Evolutionary conservation across 2,888 invertebrate genomes (phyloP).

Genomic region (Spilarctia lutea): DNA sequence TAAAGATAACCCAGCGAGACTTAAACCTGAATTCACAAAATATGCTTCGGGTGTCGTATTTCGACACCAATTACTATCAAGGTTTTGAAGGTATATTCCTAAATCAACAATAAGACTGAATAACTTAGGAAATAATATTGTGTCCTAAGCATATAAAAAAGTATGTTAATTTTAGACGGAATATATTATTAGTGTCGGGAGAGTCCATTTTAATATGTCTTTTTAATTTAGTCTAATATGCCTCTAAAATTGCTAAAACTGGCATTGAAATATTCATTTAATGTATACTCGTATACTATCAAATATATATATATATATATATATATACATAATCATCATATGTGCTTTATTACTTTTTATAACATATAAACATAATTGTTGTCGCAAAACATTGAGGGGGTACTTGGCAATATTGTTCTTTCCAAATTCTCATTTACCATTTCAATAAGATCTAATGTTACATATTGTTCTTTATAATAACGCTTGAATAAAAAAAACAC

Average conservation of each 20-base stretch:
- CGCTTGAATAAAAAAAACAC: background rate
- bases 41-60: background rate
- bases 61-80: background rate
- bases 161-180: background rate
- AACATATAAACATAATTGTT: background rate
- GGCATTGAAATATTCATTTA: background rate
- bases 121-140: background rate
- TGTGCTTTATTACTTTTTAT: background rate
- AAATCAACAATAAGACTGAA: background rate
- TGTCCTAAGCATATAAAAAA: background rate
- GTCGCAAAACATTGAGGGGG: background rate
- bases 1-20: background rate
- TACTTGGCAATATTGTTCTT: too few relatives aligned
- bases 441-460: background rate
- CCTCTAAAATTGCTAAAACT: background rate
- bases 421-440: background rate
- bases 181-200: background rate
- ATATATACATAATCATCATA: background rate
- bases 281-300: background rate
- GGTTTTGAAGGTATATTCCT: constrained; percentile 1
- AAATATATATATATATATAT: background rate
- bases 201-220: background rate
- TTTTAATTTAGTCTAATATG: background rate
- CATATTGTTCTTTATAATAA: background rate
- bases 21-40: background rate